Base-by-base conservation (phyloP, 2,113 vertebrate species). In the Cacatua alba region DNA sequence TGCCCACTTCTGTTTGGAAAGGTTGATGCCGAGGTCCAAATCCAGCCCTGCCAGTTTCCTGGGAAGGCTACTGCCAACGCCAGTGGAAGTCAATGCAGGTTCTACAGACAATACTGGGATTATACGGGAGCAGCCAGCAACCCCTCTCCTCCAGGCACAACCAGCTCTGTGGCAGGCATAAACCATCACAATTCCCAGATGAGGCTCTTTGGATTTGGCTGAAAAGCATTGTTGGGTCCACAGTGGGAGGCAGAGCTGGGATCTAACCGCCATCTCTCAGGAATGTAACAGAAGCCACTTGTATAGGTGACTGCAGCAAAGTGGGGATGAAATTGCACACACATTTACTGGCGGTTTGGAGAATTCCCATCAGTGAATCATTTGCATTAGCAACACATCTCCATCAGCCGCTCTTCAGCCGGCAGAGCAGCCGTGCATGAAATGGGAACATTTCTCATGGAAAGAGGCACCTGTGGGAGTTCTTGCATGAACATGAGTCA, bases 351-450 rank as follows among this genome's bases (percentile, higher is more conserved):
- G 31, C 41, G 0, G 90, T 74, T 86, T 77, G 88, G 60, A 90
- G 94, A 95, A 94, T 93, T 96, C 85, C 95, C 96, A 93, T 52
- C 88, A 70, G 88, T 67, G 91, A 70, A 12, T 33, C 25, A 95
- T 96, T 86, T 92, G 94, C 95, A 97, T 94, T 26, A 88, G 55
- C 94, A 81, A 46, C 91, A 93, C 41, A 90, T 31, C 71, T 67
- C 78, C 0, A 0, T 6, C 87, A 64, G 75, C 74, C 3, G 1
- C 67, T 78, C 62, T 85, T 79, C 0, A 33, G 70, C 46, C 12
- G 0, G 78, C 52, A 13, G 79, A 85, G 94, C 95, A 94, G 82
- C 95, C 52, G 2, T 17, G 95, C 92, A 49, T 95, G 96, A 95
- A 95, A 95, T 71, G 86, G 76, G 86, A 84, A 86, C 80, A 19